Conservation (phyloP, 2,797 vertebrate genomes). For the Muscicapa comitata region DNA sequence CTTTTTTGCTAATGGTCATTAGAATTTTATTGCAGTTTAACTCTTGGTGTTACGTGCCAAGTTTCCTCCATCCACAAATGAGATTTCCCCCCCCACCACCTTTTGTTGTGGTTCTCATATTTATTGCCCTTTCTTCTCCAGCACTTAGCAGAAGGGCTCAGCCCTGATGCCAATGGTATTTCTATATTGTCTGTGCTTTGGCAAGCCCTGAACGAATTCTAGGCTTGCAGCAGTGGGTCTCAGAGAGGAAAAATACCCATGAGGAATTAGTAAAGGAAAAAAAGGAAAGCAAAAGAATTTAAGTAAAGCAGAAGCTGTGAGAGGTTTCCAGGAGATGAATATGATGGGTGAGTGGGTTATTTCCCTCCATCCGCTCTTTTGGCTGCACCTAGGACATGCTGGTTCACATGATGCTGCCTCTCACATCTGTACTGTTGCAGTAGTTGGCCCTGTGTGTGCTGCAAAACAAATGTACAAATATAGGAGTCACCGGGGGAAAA, state of each 20-base stretch:
- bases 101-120: neutral
- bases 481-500: neutral
- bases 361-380: slow-evolving; percentile 18
- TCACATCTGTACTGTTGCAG: neutral
- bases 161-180: neutral
- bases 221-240: neutral
- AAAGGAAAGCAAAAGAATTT: neutral
- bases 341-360: neutral
- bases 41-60: neutral
- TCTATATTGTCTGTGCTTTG: neutral
- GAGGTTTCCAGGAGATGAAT: neutral
- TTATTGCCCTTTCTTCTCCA: neutral
- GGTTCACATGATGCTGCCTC: neutral
- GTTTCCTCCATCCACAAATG: neutral
- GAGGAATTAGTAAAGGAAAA: neutral
- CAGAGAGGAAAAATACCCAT: neutral
- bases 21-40: neutral
- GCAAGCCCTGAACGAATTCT: neutral
- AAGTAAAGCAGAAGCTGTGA: neutral
- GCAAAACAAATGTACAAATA: neutral
- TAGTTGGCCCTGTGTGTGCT: neutral
- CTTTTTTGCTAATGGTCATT: neutral
- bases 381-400: neutral
- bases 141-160: neutral
- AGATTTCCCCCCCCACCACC: fast-evolving